These are phyloP conservation scores for Synanthedon andrenaeformis DNA, from an alignment of 2,888 invertebrate genomes.

Conservation along the genomic window DNA sequence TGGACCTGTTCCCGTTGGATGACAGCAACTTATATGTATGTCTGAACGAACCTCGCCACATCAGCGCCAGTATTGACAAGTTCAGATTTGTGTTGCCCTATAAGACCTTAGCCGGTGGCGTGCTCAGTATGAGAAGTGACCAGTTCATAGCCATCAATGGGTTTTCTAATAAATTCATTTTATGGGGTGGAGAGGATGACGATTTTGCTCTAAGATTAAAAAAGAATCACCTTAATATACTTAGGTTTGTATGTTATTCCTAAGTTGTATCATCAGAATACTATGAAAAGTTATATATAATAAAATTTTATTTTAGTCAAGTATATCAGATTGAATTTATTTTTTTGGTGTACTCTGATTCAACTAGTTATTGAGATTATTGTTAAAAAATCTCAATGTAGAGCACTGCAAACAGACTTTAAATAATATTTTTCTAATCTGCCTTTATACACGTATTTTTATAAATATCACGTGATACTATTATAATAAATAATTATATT, in stretches of 20 bases:
- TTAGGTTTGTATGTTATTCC: conserved; percentile 24
- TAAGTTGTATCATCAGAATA: no score
- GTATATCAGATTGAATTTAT: no score
- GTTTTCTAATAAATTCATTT: conserved; percentile 48
- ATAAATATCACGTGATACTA: no score
- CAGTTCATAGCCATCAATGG: conserved; percentile 44
- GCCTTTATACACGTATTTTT: no score
- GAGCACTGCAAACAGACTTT: no score
- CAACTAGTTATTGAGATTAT: no score
- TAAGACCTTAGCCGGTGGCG: conserved; percentile 41
- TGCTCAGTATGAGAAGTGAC: conserved; percentile 37
- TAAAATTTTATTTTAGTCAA: no score
- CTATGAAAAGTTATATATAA: no score
- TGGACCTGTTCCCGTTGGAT: conserved; percentile 88
- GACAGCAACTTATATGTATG: conserved; percentile 87
- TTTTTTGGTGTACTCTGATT: no score
- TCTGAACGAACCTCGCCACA: conserved; percentile 81
- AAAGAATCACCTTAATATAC: conserved; percentile 24
- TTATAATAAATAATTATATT: not conserved
- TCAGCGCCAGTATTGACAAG: conserved; percentile 88
- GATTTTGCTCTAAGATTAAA: conserved; percentile 38
- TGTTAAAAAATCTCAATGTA: no score
- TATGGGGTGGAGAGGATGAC: conserved; percentile 65
- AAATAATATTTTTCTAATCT: no score
- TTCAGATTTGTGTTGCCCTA: conserved; percentile 58